Evolutionary conservation across 2,888 invertebrate genomes (phyloP).

Genomic region (Odontocerum albicorne): DNA sequence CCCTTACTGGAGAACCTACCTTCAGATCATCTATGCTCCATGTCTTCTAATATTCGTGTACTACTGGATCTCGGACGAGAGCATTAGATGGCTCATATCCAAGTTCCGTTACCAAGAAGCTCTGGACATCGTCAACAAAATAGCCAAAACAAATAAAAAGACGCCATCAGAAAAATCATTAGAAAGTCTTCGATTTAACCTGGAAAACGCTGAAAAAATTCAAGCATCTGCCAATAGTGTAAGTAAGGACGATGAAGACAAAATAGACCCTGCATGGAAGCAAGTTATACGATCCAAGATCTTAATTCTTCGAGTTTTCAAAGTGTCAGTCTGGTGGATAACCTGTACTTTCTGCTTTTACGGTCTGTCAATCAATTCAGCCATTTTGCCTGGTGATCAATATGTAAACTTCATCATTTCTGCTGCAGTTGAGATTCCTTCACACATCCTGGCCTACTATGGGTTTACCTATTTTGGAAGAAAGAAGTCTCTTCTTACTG

Average conservation of each 20-base stretch:
- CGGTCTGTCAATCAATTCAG: slow-evolving; percentile 78
- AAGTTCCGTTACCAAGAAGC: slow-evolving; percentile 68
- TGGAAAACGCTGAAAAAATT: slow-evolving; percentile 41
- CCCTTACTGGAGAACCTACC: slow-evolving; percentile 65
- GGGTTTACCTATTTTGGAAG: slow-evolving; percentile 66
- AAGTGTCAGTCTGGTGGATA: slow-evolving; percentile 76
- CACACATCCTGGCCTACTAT: slow-evolving; percentile 62
- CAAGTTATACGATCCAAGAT: slow-evolving; percentile 58
- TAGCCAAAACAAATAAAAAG: slow-evolving; percentile 65
- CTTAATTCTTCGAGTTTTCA: slow-evolving; percentile 59
- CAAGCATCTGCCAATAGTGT: slow-evolving; percentile 7
- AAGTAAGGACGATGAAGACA: slow-evolving; percentile 36
- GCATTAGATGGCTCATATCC: slow-evolving; percentile 71
- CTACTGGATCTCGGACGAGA: slow-evolving; percentile 65
- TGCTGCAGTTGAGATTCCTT: slow-evolving; percentile 71
- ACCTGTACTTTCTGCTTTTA: slow-evolving; percentile 80
- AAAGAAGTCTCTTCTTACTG: slow-evolving; percentile 61
- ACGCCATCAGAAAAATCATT: slow-evolving; percentile 50
- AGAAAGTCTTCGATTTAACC: slow-evolving; percentile 42
- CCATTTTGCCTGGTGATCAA: slow-evolving; percentile 72
- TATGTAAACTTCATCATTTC: slow-evolving; percentile 74
- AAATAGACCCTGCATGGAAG: slow-evolving; percentile 41
- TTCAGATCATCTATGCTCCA: slow-evolving; percentile 64
- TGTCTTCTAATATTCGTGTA: slow-evolving; percentile 63
- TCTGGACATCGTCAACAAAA: slow-evolving; percentile 61